These are phyloP conservation scores for Porites lutea DNA, from an alignment of 64 coral and sea anemone genomes.

Conservation along the genomic window DNA sequence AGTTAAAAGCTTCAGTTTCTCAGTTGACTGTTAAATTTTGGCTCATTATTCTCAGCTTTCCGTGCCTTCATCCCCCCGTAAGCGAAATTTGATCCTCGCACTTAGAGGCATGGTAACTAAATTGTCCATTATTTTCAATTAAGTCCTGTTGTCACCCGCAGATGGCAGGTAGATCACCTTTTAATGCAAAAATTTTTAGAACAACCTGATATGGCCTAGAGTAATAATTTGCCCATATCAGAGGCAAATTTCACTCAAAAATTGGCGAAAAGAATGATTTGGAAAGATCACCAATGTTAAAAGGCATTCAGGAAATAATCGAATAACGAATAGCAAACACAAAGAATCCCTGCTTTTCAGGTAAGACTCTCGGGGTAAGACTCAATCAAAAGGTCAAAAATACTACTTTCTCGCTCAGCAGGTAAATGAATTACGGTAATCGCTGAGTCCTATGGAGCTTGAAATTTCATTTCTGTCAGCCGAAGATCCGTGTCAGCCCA, in stretches of 20 bases:
- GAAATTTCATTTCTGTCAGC: no score
- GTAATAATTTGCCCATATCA: background rate
- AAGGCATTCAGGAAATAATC: background rate
- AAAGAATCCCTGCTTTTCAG: background rate
- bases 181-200: background rate
- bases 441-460: background rate
- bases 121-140: slow-evolving; percentile 4
- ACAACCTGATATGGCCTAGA: background rate
- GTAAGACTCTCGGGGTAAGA: slow-evolving; percentile 18
- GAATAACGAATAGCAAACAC: background rate
- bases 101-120: slow-evolving; percentile 39
- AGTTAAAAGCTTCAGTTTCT: no score
- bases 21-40: no score
- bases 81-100: background rate
- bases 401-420: background rate
- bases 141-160: slow-evolving; percentile 9
- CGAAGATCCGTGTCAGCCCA: background rate
- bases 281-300: background rate
- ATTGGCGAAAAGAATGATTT: background rate
- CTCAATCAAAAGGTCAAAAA: background rate
- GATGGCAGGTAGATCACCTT: slow-evolving; percentile 11
- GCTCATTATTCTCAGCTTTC: no score
- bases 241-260: background rate
- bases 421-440: background rate
- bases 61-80: no score